These are phyloP conservation scores for Lagenorhynchus albirostris DNA, from an alignment of 2,113 vertebrate genomes.

Conservation along the genomic window DNA sequence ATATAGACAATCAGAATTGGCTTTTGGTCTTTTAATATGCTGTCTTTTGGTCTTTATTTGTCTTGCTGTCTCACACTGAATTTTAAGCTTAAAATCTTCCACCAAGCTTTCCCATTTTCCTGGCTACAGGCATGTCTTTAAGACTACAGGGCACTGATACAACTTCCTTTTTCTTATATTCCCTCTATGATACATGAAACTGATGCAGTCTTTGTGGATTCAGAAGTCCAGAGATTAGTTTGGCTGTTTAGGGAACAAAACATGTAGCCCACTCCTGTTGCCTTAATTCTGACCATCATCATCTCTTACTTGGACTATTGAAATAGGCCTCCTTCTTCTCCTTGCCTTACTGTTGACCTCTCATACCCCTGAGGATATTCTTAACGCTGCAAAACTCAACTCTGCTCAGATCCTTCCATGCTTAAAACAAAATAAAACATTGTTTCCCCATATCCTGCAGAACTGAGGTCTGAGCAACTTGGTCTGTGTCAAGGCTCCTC, in stretches of 20 bases:
- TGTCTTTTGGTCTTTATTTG: not conserved
- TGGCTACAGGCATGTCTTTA: not conserved
- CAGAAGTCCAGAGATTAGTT: not conserved
- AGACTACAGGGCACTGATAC: not conserved
- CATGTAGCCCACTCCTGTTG: not conserved
- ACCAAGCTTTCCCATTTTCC: not conserved
- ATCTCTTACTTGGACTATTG: not conserved
- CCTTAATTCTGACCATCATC: not conserved
- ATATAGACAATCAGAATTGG: not conserved
- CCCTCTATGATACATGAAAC: not conserved
- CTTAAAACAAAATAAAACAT: not conserved
- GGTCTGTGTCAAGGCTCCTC: not conserved
- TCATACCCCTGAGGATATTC: not conserved
- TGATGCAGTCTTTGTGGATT: not conserved
- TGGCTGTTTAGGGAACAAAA: not conserved
- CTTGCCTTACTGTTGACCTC: not conserved
- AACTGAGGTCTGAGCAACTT: not conserved
- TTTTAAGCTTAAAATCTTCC: not conserved
- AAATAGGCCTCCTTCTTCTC: not conserved
- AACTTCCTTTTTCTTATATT: not conserved
- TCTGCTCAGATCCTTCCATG: not conserved
- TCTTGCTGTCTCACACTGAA: not conserved
- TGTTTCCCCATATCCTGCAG: not conserved
- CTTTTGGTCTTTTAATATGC: not conserved
- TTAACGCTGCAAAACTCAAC: not conserved